These are phyloP conservation scores for Otolemur crassicaudatus DNA, from an alignment of 2,797 vertebrate species.

Conservation along the genomic window DNA sequence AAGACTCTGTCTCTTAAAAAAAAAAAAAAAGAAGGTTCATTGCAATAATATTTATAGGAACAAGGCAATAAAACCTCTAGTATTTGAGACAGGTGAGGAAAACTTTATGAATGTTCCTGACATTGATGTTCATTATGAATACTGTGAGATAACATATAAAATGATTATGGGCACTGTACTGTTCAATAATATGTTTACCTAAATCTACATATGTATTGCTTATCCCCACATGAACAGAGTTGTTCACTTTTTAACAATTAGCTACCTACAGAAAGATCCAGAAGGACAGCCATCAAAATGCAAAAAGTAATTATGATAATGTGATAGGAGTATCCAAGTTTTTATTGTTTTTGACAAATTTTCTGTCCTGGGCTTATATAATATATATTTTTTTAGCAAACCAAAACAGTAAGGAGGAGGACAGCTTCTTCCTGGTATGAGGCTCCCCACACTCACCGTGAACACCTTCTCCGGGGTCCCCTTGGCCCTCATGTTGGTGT, in stretches of 20 bases:
- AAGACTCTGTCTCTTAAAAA: too few species aligned
- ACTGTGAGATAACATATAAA: neutral
- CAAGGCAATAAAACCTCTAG: neutral
- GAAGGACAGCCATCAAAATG: neutral
- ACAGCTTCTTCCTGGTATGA: accelerated
- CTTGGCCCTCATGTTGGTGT: conserved; percentile 99
- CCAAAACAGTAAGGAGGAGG: neutral
- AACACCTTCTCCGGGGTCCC: conserved; percentile 97
- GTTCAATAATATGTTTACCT: neutral
- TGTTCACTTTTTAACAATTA: neutral
- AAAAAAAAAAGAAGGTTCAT: neutral
- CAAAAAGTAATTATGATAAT: neutral
- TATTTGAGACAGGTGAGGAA: neutral
- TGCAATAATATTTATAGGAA: neutral
- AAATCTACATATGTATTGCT: neutral
- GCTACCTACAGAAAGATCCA: neutral
- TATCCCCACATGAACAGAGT: neutral
- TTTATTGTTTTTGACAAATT: neutral
- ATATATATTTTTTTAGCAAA: neutral
- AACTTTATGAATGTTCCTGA: neutral
- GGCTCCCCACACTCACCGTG: conserved; percentile 90
- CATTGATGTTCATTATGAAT: neutral
- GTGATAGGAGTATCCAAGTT: neutral
- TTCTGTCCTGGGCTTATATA: neutral
- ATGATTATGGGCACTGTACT: neutral